A percentile compares a stretch with the other conserved stretches of the same genome.
These are phyloP conservation scores for Neogobius melanostomus DNA, from an alignment of 2,113 vertebrate species.

Conservation along the genomic window DNA sequence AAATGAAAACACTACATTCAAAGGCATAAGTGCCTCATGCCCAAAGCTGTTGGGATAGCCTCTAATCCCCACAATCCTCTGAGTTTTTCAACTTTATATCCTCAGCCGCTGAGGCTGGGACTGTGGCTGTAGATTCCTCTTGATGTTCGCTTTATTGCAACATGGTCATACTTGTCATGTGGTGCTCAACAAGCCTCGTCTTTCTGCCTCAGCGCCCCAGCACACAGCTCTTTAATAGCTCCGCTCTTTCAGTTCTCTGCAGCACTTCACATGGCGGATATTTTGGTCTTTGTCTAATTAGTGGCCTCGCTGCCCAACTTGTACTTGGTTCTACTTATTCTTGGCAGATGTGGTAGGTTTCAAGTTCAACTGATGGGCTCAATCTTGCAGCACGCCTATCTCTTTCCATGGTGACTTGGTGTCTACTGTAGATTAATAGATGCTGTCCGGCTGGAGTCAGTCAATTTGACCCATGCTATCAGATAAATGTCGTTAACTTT, in stretches of 20 bases:
- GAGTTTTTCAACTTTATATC: not conserved
- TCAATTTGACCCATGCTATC: conserved; percentile 20
- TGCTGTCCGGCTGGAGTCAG: conserved; percentile 9
- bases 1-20: not conserved
- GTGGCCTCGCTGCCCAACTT: not conserved
- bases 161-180: conserved; percentile 14
- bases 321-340: conserved; percentile 3
- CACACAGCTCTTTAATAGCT: conserved; percentile 4
- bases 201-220: conserved; percentile 1
- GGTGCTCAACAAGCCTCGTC: conserved; percentile 1
- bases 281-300: conserved; percentile 30
- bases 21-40: no score
- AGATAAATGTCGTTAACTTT: conserved; percentile 35
- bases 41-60: not conserved
- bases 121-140: not conserved
- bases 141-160: conserved; percentile 1
- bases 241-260: not conserved
- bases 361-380: not conserved
- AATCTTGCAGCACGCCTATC: not conserved
- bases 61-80: not conserved
- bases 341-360: conserved; percentile 1
- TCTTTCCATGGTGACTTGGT: not conserved
- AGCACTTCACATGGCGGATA: conserved; percentile 17
- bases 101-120: not conserved
- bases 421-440: conserved; percentile 1